Evolutionary conservation across 2,888 invertebrate genomes (phyloP).

Genomic region (Brassicogethes aeneus): DNA sequence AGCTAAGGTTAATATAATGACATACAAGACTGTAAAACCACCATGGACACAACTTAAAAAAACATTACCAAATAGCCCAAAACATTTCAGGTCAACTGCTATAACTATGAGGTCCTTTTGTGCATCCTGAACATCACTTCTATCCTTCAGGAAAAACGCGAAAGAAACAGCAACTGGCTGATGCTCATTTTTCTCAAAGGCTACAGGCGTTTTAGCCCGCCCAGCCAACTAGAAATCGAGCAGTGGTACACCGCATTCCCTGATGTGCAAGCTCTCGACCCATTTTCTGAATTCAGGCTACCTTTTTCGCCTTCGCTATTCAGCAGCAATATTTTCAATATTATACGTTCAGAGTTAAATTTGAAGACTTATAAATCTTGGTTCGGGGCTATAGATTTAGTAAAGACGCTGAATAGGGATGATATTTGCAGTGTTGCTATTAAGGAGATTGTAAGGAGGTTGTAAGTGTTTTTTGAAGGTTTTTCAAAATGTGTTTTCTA

Average conservation of each 20-base stretch:
- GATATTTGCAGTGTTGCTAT: constrained; percentile 44
- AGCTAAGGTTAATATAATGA: no score
- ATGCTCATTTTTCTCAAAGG: constrained; percentile 32
- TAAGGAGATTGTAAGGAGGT: constrained; percentile 40
- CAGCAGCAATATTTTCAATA: constrained; percentile 37
- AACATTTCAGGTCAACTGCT: constrained; percentile 46
- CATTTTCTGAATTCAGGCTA: constrained; percentile 43
- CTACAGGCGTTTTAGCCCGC: constrained; percentile 36
- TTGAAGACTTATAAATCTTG: constrained; percentile 42
- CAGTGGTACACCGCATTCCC: constrained; percentile 40
- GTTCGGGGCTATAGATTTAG: constrained; percentile 38
- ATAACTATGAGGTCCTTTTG: constrained; percentile 46
- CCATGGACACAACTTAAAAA: no score
- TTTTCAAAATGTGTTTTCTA: no score
- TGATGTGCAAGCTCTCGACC: constrained; percentile 36
- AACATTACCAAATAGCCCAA: no score
- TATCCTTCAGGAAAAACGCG: constrained; percentile 3
- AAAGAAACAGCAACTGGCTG: constrained; percentile 11
- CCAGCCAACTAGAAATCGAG: constrained; percentile 40
- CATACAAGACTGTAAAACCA: no score
- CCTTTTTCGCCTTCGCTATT: constrained; percentile 38
- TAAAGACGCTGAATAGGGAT: constrained; percentile 37
- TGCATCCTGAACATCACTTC: constrained; percentile 36
- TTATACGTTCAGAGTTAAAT: constrained; percentile 42
- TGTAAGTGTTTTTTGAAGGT: no score